Base-by-base conservation (phyloP, 2,888 invertebrate species). In the Cyaniris semiargus region DNA sequence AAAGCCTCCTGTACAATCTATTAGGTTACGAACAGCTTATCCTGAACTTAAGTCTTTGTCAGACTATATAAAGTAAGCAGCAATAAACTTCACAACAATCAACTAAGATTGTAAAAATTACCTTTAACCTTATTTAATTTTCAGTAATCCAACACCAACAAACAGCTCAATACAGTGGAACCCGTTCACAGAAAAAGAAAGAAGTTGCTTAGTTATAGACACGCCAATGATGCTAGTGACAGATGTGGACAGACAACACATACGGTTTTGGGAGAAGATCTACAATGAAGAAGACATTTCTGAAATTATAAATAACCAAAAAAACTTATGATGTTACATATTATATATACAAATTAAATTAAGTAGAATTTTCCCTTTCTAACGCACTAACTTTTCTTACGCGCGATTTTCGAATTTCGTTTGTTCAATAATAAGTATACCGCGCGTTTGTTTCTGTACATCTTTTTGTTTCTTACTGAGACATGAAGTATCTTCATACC, bases 251-350 rank as follows among this genome's bases (percentile, higher is more conserved):
- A 83, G 81, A 72, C 81, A 85, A 38, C 88, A 86, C 79, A 88
- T 90, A 78, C 79, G 79, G 53, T 90, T 94, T 77, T 94, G 93
- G 93, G 92, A 93, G 81, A 82, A 86, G 72, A 85, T 93, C 76
- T 94, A 93, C 76, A 83, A 81, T 18, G 89, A 90, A 82, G 79
- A 77, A 70, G 74, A 77, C 76, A 56, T 66, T 27, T 6, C 72
- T 75, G 70, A 76, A 74, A 70, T 70, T n/a, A 71, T 70, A 70
- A 53, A 76, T 70, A 56, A 76, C 77, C 76, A 75, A 27, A 70
- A 56, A 78, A 76, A 78, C 18, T 53, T 18, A 53, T 53, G 53
- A 18, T 53, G 18, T 18, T 18, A 53, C 18, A n/a, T n/a, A n/a
- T n/a, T n/a, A n/a, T n/a, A n/a, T n/a, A 15, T 53, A 53, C 44